Conservation (phyloP, 2,113 vertebrate genomes). For the Lepidothrix coronata region DNA sequence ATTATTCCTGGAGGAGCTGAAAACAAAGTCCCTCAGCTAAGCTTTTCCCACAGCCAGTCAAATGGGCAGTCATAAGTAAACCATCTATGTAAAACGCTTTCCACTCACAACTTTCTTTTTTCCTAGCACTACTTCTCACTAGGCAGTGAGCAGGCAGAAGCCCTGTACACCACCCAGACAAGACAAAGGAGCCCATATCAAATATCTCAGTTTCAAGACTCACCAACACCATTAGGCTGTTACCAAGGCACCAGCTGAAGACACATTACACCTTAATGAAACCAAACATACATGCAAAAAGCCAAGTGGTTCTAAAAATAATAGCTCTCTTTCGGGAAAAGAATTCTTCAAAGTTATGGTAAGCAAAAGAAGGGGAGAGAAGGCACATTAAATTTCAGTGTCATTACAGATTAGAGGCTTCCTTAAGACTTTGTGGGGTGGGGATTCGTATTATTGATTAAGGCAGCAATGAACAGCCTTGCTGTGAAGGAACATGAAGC, state of each 20-base stretch:
- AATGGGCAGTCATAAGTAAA: background rate
- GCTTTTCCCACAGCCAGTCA: background rate
- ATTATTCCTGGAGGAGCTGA: background rate
- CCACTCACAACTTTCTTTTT: slow-evolving; percentile 19
- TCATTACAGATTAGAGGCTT: background rate
- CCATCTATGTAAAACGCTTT: slow-evolving; percentile 23
- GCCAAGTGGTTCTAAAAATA: background rate
- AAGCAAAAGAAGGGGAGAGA: background rate
- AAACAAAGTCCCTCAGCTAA: slow-evolving; percentile 8
- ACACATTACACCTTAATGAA: background rate
- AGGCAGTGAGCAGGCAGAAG: background rate
- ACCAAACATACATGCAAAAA: background rate
- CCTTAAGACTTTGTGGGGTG: background rate
- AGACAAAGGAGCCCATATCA: background rate
- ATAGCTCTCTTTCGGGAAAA: background rate
- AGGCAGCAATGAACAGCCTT: background rate
- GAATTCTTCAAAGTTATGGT: background rate
- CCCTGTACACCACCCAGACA: background rate
- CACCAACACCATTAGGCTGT: background rate
- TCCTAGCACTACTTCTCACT: background rate
- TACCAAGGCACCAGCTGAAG: background rate
- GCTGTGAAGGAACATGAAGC: background rate
- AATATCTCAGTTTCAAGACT: background rate
- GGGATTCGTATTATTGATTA: background rate
- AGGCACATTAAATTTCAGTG: background rate